Percentiles rank a stretch among this genome's conserved stretches.
phyloP scores from a whole-genome alignment of 37 sponge, comb jelly and placozoan species.

The Sycon ciliatum region DNA sequence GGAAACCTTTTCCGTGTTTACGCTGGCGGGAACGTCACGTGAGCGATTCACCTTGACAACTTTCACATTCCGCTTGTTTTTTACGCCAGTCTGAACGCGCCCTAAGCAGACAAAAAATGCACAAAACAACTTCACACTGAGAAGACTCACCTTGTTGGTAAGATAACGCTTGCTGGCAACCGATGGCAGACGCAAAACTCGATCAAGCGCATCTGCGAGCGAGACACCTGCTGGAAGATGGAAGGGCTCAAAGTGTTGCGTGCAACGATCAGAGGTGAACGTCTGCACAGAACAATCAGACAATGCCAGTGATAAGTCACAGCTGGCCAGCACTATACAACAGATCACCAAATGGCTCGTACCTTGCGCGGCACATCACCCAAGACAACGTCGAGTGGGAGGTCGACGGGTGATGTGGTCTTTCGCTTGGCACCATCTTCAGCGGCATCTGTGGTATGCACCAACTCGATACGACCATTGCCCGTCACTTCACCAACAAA shows the following conservation, averaged over 20 bases:
- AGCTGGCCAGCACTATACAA: too few species aligned
- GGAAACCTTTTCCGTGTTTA: too few species aligned
- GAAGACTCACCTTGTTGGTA: constrained; percentile 13
- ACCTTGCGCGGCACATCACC: constrained; percentile 12
- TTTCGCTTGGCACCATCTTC: not conserved
- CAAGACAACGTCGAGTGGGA: not conserved
- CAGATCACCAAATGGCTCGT: too few species aligned
- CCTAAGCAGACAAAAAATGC: not conserved
- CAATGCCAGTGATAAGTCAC: too few species aligned
- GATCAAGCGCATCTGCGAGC: constrained; percentile 10
- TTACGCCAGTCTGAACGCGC: too few species aligned
- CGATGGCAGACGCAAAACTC: constrained; percentile 18
- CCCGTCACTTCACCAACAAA: constrained; percentile 15
- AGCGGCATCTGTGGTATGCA: not conserved
- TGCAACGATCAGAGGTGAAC: too few species aligned
- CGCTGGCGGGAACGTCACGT: too few species aligned
- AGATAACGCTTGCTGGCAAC: constrained; percentile 24
- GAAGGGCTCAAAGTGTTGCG: too few species aligned
- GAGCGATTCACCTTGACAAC: too few species aligned
- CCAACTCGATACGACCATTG: constrained; percentile 8
- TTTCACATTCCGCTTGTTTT: too few species aligned
- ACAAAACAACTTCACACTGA: not conserved
- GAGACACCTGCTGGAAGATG: not conserved
- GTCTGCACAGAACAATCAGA: too few species aligned
- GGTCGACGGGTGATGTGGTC: not conserved